A percentile compares a stretch with the other conserved stretches of the same genome.
phyloP scores from a whole-genome alignment of 1,140 invertebrate genomes.

The Formica exsecta region DNA sequence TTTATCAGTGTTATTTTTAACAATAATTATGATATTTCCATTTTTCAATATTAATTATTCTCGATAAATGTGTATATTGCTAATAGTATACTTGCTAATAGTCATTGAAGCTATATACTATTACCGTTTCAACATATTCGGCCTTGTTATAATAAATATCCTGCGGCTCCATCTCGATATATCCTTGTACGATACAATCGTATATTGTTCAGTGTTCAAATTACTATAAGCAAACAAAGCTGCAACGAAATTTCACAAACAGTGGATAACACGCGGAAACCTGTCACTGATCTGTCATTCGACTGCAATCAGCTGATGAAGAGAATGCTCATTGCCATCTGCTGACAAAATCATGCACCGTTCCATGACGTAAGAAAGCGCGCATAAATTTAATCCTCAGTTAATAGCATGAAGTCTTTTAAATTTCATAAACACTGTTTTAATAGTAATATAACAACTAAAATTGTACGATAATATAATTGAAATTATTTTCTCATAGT shows the following conservation, averaged over 20 bases:
- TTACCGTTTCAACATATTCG: slow-evolving; percentile 98
- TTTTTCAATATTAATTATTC: not conserved
- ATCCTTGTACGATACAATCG: not conserved
- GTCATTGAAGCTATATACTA: slow-evolving; percentile 60
- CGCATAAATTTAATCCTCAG: no score
- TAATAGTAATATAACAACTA: no score
- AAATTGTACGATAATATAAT: no score
- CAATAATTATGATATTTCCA: not conserved
- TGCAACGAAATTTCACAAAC: not conserved
- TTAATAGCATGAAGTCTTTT: no score
- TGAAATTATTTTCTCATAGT: no score
- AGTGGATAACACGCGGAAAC: not conserved
- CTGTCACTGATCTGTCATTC: no score
- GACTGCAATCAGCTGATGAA: no score
- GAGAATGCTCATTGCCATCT: no score
- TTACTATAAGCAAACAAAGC: not conserved
- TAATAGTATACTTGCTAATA: not conserved
- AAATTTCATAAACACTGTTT: no score
- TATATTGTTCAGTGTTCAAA: not conserved
- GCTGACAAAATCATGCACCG: no score
- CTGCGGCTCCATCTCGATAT: slow-evolving; percentile 91
- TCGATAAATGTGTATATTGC: not conserved
- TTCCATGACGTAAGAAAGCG: no score
- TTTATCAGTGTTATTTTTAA: not conserved
- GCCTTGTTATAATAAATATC: slow-evolving; percentile 95